Evolutionary conservation across 2,888 invertebrate genomes (phyloP).

Genomic region (Ariolimax columbianus): DNA sequence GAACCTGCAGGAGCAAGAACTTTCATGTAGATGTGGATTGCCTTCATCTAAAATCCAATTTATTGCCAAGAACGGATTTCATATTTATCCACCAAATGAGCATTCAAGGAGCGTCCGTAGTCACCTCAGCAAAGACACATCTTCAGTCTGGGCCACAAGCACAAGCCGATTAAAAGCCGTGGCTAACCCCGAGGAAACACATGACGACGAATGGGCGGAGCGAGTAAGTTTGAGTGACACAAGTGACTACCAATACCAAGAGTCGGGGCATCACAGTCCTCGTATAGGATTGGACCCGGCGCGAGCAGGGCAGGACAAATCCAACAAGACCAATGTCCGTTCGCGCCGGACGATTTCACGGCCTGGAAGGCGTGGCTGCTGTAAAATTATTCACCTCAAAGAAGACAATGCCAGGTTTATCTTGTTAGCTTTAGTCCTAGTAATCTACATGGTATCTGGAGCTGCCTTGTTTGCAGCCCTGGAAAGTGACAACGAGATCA

Average conservation of each 20-base stretch:
- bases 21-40: neutral
- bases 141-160: constrained; percentile 46
- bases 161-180: constrained; percentile 46
- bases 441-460: constrained; percentile 83
- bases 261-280: constrained; percentile 28
- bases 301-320: constrained; percentile 26
- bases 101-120: constrained; percentile 17
- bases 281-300: constrained; percentile 26
- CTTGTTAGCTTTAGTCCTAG: constrained; percentile 82
- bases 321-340: constrained; percentile 41
- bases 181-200: constrained; percentile 46
- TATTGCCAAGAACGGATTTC: constrained; percentile 38
- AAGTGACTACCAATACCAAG: constrained; percentile 49
- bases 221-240: constrained; percentile 50
- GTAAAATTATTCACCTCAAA: constrained; percentile 80
- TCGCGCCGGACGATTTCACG: constrained; percentile 55
- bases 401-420: constrained; percentile 85
- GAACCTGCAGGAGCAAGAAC: neutral
- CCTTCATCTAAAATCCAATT: constrained; percentile 19
- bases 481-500: constrained; percentile 80
- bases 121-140: neutral
- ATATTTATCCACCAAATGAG: neutral
- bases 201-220: constrained; percentile 51
- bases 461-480: constrained; percentile 83
- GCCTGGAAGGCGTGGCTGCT: constrained; percentile 76